Evolutionary conservation across 2,797 vertebrate genomes (phyloP), one percentile per base, ranked within the genome.

Genomic region (Gallinago nigripennis): DNA sequence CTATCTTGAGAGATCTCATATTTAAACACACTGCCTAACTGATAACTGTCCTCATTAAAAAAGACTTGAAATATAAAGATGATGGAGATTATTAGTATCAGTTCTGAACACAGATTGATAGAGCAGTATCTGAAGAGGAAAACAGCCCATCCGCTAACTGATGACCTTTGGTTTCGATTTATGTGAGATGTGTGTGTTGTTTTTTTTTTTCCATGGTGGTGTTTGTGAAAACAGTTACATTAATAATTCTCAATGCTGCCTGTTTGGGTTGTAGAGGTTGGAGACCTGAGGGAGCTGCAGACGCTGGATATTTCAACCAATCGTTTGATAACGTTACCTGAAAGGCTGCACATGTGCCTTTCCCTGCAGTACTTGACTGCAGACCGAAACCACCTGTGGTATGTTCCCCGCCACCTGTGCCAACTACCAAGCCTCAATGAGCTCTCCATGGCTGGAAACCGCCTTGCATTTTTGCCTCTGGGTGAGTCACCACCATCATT

Each of bases 381-480:
- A 6, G 99, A 99, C 97, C 98, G 99, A 89, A 99, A 99, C 97
- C 98, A 96, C 76, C 98, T 99, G 61, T 98, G 98, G 95, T 98
- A 97, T 28, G 88, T 99, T 76, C 99, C 99, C 6, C 98, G 99
- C 17, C 99, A 99, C 86, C 98, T 99, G 83, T 99, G 99, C 97
- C 99, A 98, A 91, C 98, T 99, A 51, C 98, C 98, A 48, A 99
- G 99, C 97, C 99, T 99, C 98, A 99, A 98, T 24, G 99, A 99
- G 98, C 99, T 99, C 94, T 99, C 99, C 94, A 98, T 99, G 99
- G 99, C 99, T 13, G 98, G 99, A 54, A 99, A 99, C 98, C 97
- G 98, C 70, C 98, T 99, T 57, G 98, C 97, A 1, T 99, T 98
- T 95, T 97, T 99, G 85, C 99, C 99, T 3, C 98, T 99, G 2